A percentile compares a stretch with the other conserved stretches of the same genome.
These are phyloP conservation scores for Hypomesus transpacificus DNA, from an alignment of 2,113 vertebrate genomes.

Conservation along the genomic window DNA sequence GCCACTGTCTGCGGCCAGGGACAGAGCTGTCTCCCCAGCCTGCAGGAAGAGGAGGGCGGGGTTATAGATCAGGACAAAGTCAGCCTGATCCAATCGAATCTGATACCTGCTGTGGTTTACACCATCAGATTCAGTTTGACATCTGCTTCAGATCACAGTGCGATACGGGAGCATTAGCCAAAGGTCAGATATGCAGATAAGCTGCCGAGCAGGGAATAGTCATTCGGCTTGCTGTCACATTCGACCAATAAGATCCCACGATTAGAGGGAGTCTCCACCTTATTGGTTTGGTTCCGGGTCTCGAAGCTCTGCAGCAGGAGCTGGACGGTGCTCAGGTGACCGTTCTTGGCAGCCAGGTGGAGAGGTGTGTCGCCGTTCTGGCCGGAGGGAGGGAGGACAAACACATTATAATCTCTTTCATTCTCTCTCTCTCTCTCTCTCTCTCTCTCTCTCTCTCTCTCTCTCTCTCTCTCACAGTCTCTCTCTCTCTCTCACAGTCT, in stretches of 20 bases:
- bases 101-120: too few species aligned
- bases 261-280: slow-evolving; percentile 67
- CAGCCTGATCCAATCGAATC: neutral
- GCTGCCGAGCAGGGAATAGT: slow-evolving; percentile 30
- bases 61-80: neutral
- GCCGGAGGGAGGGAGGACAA: slow-evolving; percentile 43
- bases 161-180: too few species aligned
- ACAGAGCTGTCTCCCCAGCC: slow-evolving; percentile 84
- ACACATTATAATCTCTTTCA: slow-evolving; percentile 3
- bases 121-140: too few species aligned
- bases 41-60: slow-evolving; percentile 40
- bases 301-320: slow-evolving; percentile 76
- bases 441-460: too few species aligned
- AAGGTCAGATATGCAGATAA: neutral
- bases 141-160: too few species aligned
- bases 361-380: slow-evolving; percentile 86
- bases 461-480: slow-evolving; percentile 51
- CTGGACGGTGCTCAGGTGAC: slow-evolving; percentile 69
- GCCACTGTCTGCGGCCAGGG: slow-evolving; percentile 73
- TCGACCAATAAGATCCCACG: slow-evolving; percentile 14
- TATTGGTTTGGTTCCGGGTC: slow-evolving; percentile 76
- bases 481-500: too few species aligned
- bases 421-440: too few species aligned
- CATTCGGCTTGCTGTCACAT: slow-evolving; percentile 31
- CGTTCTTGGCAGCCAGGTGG: slow-evolving; percentile 82